Evolutionary conservation across 2,888 invertebrate genomes (phyloP).

Genomic region (Ischnus inquisitorius): DNA sequence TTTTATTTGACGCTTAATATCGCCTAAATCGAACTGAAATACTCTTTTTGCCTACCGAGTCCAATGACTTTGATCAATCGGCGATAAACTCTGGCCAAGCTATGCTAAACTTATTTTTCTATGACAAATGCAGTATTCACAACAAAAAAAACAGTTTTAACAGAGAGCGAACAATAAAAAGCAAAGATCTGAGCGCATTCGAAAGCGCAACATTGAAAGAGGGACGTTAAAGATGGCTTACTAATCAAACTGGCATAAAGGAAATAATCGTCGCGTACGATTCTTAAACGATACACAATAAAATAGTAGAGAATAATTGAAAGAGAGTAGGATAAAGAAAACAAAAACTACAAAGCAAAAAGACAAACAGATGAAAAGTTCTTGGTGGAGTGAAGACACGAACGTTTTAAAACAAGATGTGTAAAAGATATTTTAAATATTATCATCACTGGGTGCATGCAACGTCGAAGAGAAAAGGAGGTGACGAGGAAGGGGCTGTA

Average conservation of each 20-base stretch:
- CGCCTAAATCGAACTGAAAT: slow-evolving; percentile 49
- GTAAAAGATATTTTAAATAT: slow-evolving; percentile 79
- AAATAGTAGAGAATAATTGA: slow-evolving; percentile 32
- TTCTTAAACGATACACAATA: slow-evolving; percentile 29
- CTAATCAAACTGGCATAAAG: slow-evolving; percentile 36
- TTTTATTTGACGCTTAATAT: slow-evolving; percentile 22
- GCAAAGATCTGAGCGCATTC: no score
- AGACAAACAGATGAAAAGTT: slow-evolving; percentile 48
- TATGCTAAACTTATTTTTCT: slow-evolving; percentile 64
- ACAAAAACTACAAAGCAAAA: slow-evolving; percentile 32
- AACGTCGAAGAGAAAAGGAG: slow-evolving; percentile 76
- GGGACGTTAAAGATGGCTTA: slow-evolving; percentile 60
- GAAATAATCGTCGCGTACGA: slow-evolving; percentile 21
- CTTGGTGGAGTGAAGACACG: slow-evolving; percentile 38
- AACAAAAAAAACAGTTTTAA: slow-evolving; percentile 16
- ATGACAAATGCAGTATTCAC: slow-evolving; percentile 41
- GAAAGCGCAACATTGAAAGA: slow-evolving; percentile 53
- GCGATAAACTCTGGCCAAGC: slow-evolving; percentile 56
- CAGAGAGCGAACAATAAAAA: slow-evolving; percentile 51
- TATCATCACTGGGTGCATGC: slow-evolving; percentile 79
- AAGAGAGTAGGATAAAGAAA: slow-evolving; percentile 20
- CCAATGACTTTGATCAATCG: slow-evolving; percentile 43
- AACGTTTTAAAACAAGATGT: slow-evolving; percentile 78
- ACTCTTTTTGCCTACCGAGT: slow-evolving; percentile 54
- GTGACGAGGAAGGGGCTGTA: slow-evolving; percentile 74